phyloP scores from a whole-genome alignment of 2,888 invertebrate genomes.

The Drosophila limbata region DNA sequence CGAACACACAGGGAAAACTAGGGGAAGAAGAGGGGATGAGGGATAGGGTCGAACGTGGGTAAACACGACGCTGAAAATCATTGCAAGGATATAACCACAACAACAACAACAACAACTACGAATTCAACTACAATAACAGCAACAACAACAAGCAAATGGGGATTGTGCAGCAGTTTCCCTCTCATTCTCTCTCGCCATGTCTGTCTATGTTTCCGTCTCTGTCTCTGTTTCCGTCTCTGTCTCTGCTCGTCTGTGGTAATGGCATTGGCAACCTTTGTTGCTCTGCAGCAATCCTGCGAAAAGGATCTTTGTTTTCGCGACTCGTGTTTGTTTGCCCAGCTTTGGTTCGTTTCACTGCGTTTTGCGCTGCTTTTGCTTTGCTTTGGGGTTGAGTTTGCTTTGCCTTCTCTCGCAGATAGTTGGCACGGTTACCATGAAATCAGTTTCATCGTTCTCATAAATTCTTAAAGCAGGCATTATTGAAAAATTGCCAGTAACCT shows the following conservation, averaged over 20 bases:
- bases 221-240: slow-evolving; percentile 14
- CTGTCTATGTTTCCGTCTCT: too few relatives aligned
- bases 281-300: slow-evolving; percentile 44
- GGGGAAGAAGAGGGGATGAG: background rate
- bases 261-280: slow-evolving; percentile 72
- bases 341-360: slow-evolving; percentile 51
- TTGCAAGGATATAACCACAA: slow-evolving; percentile 72
- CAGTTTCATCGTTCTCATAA: slow-evolving; percentile 66
- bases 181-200: background rate
- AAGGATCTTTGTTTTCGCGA: slow-evolving; percentile 61
- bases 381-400: slow-evolving; percentile 18
- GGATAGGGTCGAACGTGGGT: slow-evolving; percentile 57
- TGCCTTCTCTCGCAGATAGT: slow-evolving; percentile 41
- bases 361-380: slow-evolving; percentile 27
- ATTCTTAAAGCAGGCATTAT: slow-evolving; percentile 69
- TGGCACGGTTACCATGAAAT: slow-evolving; percentile 62
- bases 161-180: slow-evolving; percentile 30
- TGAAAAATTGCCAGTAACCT: slow-evolving; percentile 63
- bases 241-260: slow-evolving; percentile 62
- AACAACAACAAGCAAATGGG: slow-evolving; percentile 37
- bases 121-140: slow-evolving; percentile 26
- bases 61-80: slow-evolving; percentile 71
- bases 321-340: slow-evolving; percentile 60
- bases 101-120: slow-evolving; percentile 45
- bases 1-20: slow-evolving; percentile 28